Base-by-base conservation (phyloP, 2,888 invertebrate genomes). In the Drosophila nigritarsus region DNA sequence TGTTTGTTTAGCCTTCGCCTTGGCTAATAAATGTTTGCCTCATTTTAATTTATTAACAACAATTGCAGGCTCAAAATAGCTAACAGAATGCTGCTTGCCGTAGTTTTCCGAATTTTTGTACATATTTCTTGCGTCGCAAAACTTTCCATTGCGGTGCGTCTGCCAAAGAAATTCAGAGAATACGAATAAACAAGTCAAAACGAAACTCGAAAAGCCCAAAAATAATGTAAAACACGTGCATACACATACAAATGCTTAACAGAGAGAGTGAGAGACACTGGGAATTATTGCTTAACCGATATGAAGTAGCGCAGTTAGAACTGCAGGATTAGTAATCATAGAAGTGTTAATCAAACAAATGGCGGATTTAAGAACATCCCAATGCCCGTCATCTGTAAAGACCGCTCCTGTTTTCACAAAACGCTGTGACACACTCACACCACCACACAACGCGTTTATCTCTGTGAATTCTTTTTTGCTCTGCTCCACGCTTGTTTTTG, bases 31-130 rank as follows among this genome's bases (percentile, higher is more conserved):
- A 60, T 56, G n/a, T 56, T 50, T 71, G 55, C 64, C 73, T 73
- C 64, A 76, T 63, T 55, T 68, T 69, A 66, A 83, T 83, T 83
- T 83, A 86, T 86, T 68, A 78, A 63, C 61, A 73, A 70, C 73
- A 85, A 66, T 60, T 83, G 81, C 83, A 74, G 29, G 50, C 60
- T 53, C 45, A 32, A 66, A 75, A 65, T 58, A 77, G 38, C 50
- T 29, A 48, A 42, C 7, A 29, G 27, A 58, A 8, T 36, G 49
- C 56, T 42, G 29, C 13, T 32, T 45, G 24, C 20, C 6, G 9
- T 20, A 29, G 20, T 30, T 61, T 20, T 8, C 18, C n/a, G n/a
- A 53, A 36, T 18, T 20, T 11, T 4, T 55, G 8, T n/a, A 38
- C 18, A 24, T 5, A 30, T 54, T 59, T 59, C 50, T 30, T 50